Base-by-base conservation (phyloP, 2,888 invertebrate species). In the Bugulina stolonifera region DNA sequence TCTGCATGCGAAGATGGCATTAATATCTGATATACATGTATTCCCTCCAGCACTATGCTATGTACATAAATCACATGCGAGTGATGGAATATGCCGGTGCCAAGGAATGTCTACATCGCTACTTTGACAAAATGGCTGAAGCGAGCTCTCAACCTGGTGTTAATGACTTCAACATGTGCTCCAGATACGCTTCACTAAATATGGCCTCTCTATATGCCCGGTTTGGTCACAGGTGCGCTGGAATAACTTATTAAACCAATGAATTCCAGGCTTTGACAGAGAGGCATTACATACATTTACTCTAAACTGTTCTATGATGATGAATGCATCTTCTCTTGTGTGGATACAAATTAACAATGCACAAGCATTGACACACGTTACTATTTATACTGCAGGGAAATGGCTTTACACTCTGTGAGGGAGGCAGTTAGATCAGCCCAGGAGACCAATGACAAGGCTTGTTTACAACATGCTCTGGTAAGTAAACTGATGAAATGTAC, bases 131-230 rank as follows among this genome's bases (percentile, higher is more conserved):
- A n/a, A 64, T 64, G 18, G 64, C 64, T 64, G 43, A 43, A 43
- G 43, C 43, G 5, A 18, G 43, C 18, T 18, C 43, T 10, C 64
- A 64, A 32, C 3, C 64, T 27, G 64, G 64, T 32, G 27, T 10
- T 14, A 32, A 27, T 5, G 64, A 64, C 73, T 74, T 79, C 34
- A 77, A 78, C 71, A 89, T 90, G 80, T 90, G 90, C 57, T 91
- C 91, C 79, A 88, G 94, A 80, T 95, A 92, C 82, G 93, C 94
- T 3, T 92, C 93, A 25, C 87, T 95, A n/a, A 94, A 94, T 83
- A 87, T 95, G 75, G 93, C 94, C 0, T 91, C 93, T 29, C 87
- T 94, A 79, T 93, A 94, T 83, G 91, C 91, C 69, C 90, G 91
- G 77, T 94, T 94, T 84, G 90, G 90, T 71, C 91, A 92, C 81